Conservation (phyloP, 2,888 invertebrate genomes). For the Cactoblastis cactorum region DNA sequence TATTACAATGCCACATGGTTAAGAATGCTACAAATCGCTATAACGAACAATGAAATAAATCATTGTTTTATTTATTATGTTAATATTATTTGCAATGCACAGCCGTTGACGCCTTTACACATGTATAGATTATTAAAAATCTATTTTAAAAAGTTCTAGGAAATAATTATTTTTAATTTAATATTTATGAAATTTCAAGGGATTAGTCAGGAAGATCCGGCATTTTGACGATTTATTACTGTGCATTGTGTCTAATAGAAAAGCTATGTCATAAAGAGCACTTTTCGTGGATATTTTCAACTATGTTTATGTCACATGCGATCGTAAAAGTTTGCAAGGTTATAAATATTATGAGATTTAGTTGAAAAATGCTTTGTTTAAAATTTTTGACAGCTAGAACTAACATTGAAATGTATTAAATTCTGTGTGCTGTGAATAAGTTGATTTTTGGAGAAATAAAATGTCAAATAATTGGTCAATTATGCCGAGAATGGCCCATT, state of each 20-base stretch:
- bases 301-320: slow-evolving; percentile 15
- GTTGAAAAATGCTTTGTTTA: background rate
- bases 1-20: slow-evolving; percentile 26
- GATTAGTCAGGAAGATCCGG: background rate
- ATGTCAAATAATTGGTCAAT: no score
- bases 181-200: no score
- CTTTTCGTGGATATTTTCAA: slow-evolving; percentile 13
- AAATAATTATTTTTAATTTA: background rate
- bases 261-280: background rate
- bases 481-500: no score
- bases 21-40: slow-evolving; percentile 12
- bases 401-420: background rate
- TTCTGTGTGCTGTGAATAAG: background rate
- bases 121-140: background rate
- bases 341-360: slow-evolving; percentile 6
- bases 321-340: slow-evolving; percentile 23
- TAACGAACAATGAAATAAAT: background rate
- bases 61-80: background rate
- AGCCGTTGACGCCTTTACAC: background rate
- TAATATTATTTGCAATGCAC: background rate
- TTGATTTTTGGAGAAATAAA: no score
- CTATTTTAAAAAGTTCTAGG: no score
- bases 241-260: background rate
- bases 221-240: background rate
- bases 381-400: background rate